These are phyloP conservation scores for Hymenopus coronatus DNA, from an alignment of 2,888 invertebrate genomes.

Conservation along the genomic window DNA sequence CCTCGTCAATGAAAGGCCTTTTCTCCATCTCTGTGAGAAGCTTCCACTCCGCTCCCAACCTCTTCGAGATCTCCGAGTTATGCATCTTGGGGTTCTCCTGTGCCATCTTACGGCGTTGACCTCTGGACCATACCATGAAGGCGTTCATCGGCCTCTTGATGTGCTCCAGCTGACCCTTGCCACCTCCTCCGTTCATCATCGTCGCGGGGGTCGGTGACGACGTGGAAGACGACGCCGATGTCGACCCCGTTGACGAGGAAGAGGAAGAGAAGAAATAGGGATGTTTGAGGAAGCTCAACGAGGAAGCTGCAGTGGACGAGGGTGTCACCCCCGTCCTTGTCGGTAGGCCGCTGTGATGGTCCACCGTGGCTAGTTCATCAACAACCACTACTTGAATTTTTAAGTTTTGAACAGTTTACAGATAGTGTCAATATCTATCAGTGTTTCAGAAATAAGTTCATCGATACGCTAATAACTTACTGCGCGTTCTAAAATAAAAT, in stretches of 20 bases:
- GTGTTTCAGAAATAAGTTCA: background rate
- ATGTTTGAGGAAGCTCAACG: constrained; percentile 8
- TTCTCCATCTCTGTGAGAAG: constrained; percentile 81
- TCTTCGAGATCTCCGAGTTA: constrained; percentile 85
- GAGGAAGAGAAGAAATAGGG: constrained; percentile 13
- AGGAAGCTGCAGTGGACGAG: background rate
- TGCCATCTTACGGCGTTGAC: constrained; percentile 86
- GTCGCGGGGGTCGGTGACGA: background rate
- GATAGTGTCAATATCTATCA: background rate
- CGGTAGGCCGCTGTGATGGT: background rate
- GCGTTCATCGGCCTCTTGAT: constrained; percentile 95
- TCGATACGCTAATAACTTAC: too few relatives aligned
- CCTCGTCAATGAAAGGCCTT: constrained; percentile 87
- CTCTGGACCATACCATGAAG: constrained; percentile 92
- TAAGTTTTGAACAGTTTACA: background rate
- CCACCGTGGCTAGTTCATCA: background rate
- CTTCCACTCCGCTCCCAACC: constrained; percentile 87
- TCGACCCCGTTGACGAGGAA: constrained; percentile 2
- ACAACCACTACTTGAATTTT: background rate
- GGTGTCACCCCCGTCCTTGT: background rate
- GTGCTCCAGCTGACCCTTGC: constrained; percentile 61
- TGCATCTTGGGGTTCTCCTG: constrained; percentile 94
- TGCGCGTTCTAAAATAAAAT: too few relatives aligned
- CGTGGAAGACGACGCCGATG: background rate
- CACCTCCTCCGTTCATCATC: background rate